A percentile compares a stretch with the other conserved stretches of the same genome.
Evolutionary conservation across 2,113 vertebrate genomes (phyloP).

Genomic region (Oplegnathus fasciatus): DNA sequence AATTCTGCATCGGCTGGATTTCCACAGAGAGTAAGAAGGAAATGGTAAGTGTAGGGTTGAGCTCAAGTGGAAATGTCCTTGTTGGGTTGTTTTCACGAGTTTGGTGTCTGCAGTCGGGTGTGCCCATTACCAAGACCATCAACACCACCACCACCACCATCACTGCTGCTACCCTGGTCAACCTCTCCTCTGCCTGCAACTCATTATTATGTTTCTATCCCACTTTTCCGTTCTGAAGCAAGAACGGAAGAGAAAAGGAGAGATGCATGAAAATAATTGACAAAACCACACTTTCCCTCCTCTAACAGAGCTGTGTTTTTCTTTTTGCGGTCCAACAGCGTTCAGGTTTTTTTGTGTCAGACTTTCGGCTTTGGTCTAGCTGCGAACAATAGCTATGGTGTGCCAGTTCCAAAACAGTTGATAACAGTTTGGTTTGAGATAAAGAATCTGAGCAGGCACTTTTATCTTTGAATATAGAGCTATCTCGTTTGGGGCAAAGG

Average conservation of each 20-base stretch:
- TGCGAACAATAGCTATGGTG: slow-evolving; percentile 53
- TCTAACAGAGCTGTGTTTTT: slow-evolving; percentile 47
- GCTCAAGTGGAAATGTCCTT: slow-evolving; percentile 71
- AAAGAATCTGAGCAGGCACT: slow-evolving; percentile 34
- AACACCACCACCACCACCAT: slow-evolving; percentile 47
- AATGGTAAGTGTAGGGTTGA: slow-evolving; percentile 55
- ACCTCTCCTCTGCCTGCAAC: slow-evolving; percentile 33
- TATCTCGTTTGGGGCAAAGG: slow-evolving; percentile 11
- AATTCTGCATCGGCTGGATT: slow-evolving; percentile 39
- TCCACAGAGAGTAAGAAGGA: slow-evolving; percentile 60
- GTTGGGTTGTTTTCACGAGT: slow-evolving; percentile 55
- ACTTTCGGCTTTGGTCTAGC: slow-evolving; percentile 24
- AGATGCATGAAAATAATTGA: slow-evolving; percentile 34
- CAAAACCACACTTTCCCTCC: slow-evolving; percentile 47
- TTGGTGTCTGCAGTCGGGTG: slow-evolving; percentile 49
- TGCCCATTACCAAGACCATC: slow-evolving; percentile 55
- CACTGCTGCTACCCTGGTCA: slow-evolving; percentile 15
- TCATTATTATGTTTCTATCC: slow-evolving; percentile 28
- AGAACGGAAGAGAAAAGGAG: slow-evolving; percentile 19
- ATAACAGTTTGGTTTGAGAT: slow-evolving; percentile 53
- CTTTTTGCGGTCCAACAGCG: slow-evolving; percentile 20
- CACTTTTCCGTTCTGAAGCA: slow-evolving; percentile 35
- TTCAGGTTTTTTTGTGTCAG: slow-evolving; percentile 28
- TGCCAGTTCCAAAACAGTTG: slow-evolving; percentile 49
- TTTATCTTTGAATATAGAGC: slow-evolving; percentile 53